Evolutionary conservation across 64 coral and sea anemone species (phyloP), one percentile per base, ranked within the genome.

Genomic region (Montipora foliosa): DNA sequence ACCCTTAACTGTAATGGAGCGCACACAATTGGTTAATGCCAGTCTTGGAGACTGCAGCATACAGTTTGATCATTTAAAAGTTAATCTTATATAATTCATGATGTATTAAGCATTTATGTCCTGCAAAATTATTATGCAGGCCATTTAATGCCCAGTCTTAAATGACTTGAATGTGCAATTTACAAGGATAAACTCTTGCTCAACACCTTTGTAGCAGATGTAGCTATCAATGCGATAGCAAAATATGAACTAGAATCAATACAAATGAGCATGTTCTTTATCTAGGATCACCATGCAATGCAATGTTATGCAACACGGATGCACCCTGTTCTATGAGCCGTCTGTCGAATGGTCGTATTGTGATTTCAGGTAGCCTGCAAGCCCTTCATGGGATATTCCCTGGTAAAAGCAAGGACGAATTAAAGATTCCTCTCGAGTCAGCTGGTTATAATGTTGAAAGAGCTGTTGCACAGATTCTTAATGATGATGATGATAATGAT

Each of bases 201-300:
- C 69, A 73, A 73, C 69, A 73, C 69, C 44, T 73, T 73, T 73
- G 69, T 73, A 73, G 69, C 69, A 73, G 69, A 73, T 73, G 20
- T 73, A 73, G 69, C 69, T 73, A 73, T 73, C 69, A 73, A 73
- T 20, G 69, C 69, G 69, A 73, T 22, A 73, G 69, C 69, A 73
- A 73, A 73, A 73, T 19, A 73, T 73, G 69, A 73, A 73, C 69
- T 19, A 73, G 69, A 73, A 73, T 73, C n/a, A 73, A 73, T 73
- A 73, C 69, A 73, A 73, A 73, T 73, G 69, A 73, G 69, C 69
- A 73, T 76, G 69, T 73, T 73, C 69, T 73, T 73, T 73, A 73
- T 73, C 69, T 73, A 73, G 69, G 69, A 73, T 73, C 69, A 73
- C 69, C 69, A 73, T 73, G 69, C 69, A 73, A 73, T 73, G 69